These are phyloP conservation scores for Moxostoma hubbsi DNA, from an alignment of 2,797 vertebrate species.

Conservation along the genomic window DNA sequence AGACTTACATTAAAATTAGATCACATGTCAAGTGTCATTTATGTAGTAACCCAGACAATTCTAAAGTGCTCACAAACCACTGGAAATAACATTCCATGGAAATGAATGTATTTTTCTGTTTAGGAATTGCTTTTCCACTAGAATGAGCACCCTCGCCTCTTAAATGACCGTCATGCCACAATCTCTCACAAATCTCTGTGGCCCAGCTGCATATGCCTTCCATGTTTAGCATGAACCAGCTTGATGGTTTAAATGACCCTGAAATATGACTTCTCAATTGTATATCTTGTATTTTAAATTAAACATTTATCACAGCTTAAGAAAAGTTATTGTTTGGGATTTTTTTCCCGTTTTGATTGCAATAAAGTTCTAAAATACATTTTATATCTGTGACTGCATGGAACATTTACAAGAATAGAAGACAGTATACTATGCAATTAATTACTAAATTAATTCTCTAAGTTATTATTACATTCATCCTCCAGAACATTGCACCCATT, in stretches of 20 bases:
- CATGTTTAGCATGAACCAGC: conserved; percentile 19
- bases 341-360: not conserved
- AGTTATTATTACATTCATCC: conserved; percentile 45
- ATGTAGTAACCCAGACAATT: conserved; percentile 15
- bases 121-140: conserved; percentile 7
- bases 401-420: conserved; percentile 31
- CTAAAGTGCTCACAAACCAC: not conserved
- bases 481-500: conserved; percentile 37
- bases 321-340: conserved; percentile 23
- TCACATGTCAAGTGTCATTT: not conserved
- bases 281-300: conserved; percentile 31
- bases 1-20: conserved; percentile 12
- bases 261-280: conserved; percentile 44
- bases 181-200: conserved; percentile 39
- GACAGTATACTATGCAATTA: conserved; percentile 34
- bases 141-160: conserved; percentile 17
- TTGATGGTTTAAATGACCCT: conserved; percentile 41
- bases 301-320: conserved; percentile 38
- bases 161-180: conserved; percentile 39
- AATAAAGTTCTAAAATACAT: conserved; percentile 30
- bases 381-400: conserved; percentile 30
- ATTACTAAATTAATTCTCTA: conserved; percentile 27
- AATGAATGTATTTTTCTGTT: conserved; percentile 25
- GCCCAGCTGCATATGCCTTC: not conserved
- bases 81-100: conserved; percentile 10